A percentile compares a stretch with the other conserved stretches of the same genome.
phyloP scores from a whole-genome alignment of 2,113 vertebrate species.

The Antigone vipio region DNA sequence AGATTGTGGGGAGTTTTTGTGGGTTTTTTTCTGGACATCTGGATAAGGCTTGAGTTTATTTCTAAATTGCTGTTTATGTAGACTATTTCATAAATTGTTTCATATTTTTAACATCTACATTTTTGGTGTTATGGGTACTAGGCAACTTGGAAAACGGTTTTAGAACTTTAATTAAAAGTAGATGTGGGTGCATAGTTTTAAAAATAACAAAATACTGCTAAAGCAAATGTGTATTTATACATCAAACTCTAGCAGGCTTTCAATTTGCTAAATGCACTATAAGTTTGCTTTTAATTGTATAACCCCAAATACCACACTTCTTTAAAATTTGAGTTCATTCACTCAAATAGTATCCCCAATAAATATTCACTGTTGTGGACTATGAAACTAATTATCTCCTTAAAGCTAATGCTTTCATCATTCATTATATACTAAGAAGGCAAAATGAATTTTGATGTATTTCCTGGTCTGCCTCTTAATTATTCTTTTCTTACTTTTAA shows the following conservation, averaged over 20 bases:
- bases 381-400: slow-evolving; percentile 39
- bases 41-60: neutral
- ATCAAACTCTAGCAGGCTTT: neutral
- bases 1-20: neutral
- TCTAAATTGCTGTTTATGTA: neutral
- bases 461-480: neutral
- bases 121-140: neutral
- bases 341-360: neutral
- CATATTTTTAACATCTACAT: neutral
- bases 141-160: neutral
- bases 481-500: neutral
- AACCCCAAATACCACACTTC: slow-evolving; percentile 18
- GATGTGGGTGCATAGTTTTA: neutral
- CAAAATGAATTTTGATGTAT: neutral
- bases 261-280: slow-evolving; percentile 3
- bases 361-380: slow-evolving; percentile 29
- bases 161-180: neutral
- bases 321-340: slow-evolving; percentile 38
- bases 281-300: slow-evolving; percentile 36
- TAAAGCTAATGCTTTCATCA: neutral
- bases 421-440: neutral
- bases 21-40: neutral
- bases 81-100: neutral
- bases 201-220: neutral
- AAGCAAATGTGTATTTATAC: neutral